These are phyloP conservation scores for Anhinga rufa DNA, from an alignment of 2,113 vertebrate species.

Conservation along the genomic window DNA sequence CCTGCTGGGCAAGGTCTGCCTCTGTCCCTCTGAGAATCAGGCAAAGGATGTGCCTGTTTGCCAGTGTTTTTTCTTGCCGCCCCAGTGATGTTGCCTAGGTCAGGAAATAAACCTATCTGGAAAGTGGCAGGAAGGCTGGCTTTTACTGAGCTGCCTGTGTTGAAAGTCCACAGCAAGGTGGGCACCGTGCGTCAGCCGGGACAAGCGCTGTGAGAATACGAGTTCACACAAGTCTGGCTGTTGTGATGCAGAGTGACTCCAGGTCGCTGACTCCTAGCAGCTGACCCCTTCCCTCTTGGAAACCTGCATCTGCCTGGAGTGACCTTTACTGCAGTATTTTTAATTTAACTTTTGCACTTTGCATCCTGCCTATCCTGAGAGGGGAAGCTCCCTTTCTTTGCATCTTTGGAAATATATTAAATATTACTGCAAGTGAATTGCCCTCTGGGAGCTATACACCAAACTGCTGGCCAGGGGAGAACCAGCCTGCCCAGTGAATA, in stretches of 20 bases:
- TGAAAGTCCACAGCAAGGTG: background rate
- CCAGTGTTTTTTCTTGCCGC: conserved; percentile 35
- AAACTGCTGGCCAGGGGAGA: background rate
- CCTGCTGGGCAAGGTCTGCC: conserved; percentile 35
- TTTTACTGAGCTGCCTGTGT: background rate
- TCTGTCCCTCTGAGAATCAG: conserved; percentile 24
- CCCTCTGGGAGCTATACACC: background rate
- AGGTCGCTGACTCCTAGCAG: background rate
- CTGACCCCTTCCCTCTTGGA: background rate
- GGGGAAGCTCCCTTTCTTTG: background rate
- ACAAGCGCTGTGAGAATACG: background rate
- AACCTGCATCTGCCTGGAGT: background rate
- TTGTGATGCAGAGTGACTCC: background rate
- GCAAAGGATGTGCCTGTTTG: conserved; percentile 32
- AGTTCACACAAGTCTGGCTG: background rate
- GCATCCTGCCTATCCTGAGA: background rate
- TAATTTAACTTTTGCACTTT: background rate
- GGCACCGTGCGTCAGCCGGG: background rate
- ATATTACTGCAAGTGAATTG: background rate
- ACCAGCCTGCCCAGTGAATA: background rate
- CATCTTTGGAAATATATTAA: background rate
- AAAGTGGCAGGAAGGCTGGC: conserved; percentile 58
- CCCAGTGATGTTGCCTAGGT: conserved; percentile 15
- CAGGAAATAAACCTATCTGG: conserved; percentile 58
- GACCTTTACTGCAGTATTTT: background rate